Evolutionary conservation across 2,888 invertebrate species (phyloP).

Genomic region (Ligdia adustata): DNA sequence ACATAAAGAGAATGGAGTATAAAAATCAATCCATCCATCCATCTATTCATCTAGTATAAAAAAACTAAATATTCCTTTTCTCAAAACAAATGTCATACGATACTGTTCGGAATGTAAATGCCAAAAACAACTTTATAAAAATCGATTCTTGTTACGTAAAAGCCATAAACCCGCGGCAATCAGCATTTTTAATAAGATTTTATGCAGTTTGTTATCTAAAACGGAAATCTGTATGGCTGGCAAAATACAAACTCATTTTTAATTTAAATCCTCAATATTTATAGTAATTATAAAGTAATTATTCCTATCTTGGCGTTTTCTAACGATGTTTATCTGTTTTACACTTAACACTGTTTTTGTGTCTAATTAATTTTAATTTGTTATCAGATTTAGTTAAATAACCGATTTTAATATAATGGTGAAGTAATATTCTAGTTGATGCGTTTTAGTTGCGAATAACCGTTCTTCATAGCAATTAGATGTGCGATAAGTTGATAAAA

Average conservation of each 20-base stretch:
- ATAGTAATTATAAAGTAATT: conserved; percentile 26
- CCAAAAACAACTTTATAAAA: no score
- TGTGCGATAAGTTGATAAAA: conserved; percentile 25
- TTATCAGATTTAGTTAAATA: neutral
- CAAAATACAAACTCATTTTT: conserved; percentile 16
- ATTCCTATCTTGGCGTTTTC: conserved; percentile 9
- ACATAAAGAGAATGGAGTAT: no score
- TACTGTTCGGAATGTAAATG: no score
- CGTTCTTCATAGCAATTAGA: conserved; percentile 18
- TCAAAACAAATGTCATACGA: no score
- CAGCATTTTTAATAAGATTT: no score
- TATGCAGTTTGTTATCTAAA: neutral
- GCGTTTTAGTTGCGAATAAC: conserved; percentile 10
- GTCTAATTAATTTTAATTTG: conserved; percentile 1
- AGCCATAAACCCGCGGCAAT: no score
- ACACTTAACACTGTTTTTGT: conserved; percentile 5
- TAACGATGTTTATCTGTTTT: conserved; percentile 1
- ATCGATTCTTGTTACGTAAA: no score
- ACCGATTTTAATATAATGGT: neutral
- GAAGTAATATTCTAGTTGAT: neutral
- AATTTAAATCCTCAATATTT: conserved; percentile 1
- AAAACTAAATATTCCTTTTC: no score
- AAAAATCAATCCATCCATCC: no score
- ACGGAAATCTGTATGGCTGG: neutral
- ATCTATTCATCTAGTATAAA: no score